Conservation (phyloP, 2,113 vertebrate species). For the Nematolebias whitei region DNA sequence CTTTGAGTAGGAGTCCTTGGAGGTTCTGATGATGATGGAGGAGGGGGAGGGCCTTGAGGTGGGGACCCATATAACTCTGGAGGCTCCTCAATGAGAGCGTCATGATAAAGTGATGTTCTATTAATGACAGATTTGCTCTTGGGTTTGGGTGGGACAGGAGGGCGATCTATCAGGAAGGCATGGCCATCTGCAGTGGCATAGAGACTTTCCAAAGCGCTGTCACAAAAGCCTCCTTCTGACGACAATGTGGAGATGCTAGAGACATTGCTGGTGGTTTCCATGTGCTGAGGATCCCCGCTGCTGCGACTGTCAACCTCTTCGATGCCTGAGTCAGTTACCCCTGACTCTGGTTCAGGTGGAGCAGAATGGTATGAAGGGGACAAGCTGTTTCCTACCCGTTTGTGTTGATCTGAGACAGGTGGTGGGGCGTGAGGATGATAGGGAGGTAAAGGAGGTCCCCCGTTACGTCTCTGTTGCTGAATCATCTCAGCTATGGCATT, state of each 20-base stretch:
- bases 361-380: slow-evolving; percentile 84
- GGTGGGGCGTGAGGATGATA: slow-evolving; percentile 77
- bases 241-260: slow-evolving; percentile 97
- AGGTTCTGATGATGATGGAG: slow-evolving; percentile 79
- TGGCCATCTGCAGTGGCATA: slow-evolving; percentile 93
- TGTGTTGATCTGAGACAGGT: slow-evolving; percentile 75
- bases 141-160: slow-evolving; percentile 96
- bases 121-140: slow-evolving; percentile 94
- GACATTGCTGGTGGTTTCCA: slow-evolving; percentile 97
- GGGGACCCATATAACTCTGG: slow-evolving; percentile 86
- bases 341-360: slow-evolving; percentile 86
- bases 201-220: slow-evolving; percentile 89
- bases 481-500: slow-evolving; percentile 83
- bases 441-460: slow-evolving; percentile 65
- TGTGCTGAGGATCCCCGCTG: slow-evolving; percentile 89
- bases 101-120: slow-evolving; percentile 91
- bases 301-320: slow-evolving; percentile 95
- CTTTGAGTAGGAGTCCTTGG: slow-evolving; percentile 86
- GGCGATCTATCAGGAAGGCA: slow-evolving; percentile 90
- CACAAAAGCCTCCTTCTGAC: slow-evolving; percentile 88
- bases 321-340: slow-evolving; percentile 90
- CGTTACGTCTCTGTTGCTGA: slow-evolving; percentile 81
- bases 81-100: slow-evolving; percentile 89
- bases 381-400: slow-evolving; percentile 85
- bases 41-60: slow-evolving; percentile 86